Evolutionary conservation across 2,113 vertebrate genomes (phyloP), one percentile per base, ranked within the genome.

Genomic region (Casuarius casuarius): DNA sequence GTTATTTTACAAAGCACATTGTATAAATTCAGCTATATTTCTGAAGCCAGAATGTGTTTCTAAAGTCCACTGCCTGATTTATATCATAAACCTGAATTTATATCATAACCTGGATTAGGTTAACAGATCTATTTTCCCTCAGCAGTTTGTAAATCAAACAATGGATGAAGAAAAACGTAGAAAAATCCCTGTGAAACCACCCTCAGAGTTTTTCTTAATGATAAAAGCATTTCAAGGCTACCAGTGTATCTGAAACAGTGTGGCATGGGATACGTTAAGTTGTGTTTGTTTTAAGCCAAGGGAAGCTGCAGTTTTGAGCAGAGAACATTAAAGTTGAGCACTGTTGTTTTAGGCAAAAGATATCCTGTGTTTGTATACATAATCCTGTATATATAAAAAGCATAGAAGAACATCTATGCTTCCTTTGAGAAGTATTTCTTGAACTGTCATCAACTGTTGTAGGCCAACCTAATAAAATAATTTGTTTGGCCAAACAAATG

Each of bases 101-200:
- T 92, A 97, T 94, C 85, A 93, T 94, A 96, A 97, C 78, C 87
- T 95, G 81, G 73, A 94, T 96, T 97, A 96, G 56, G 75, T 96
- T 98, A 96, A 96, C 85, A 95, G 68, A 71, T 74, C 67, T 94
- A 82, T 96, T 97, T 96, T 96, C 78, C 93, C 90, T 96, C 92
- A 94, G 93, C 91, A 97, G 90, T 97, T 97, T 97, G 75, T 95
- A 96, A 96, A 97, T 97, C 95, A 97, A 96, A 96, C 74, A 95
- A 97, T 95, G 84, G 63, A 59, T 65, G 70, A 67, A 94, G 90
- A 96, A 97, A 96, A 97, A 96, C 90, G 81, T 71, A 93, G 92
- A 96, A 96, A 92, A 96, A 94, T 95, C 89, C 66, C 85, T 68
- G 78, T 79, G 92, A 97, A 97, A 95, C 84, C 49, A 95, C 70